Percentiles rank a stretch among this genome's conserved stretches.
These are phyloP conservation scores for Cinclus mexicanus DNA, from an alignment of 2,113 vertebrate genomes.

Conservation along the genomic window DNA sequence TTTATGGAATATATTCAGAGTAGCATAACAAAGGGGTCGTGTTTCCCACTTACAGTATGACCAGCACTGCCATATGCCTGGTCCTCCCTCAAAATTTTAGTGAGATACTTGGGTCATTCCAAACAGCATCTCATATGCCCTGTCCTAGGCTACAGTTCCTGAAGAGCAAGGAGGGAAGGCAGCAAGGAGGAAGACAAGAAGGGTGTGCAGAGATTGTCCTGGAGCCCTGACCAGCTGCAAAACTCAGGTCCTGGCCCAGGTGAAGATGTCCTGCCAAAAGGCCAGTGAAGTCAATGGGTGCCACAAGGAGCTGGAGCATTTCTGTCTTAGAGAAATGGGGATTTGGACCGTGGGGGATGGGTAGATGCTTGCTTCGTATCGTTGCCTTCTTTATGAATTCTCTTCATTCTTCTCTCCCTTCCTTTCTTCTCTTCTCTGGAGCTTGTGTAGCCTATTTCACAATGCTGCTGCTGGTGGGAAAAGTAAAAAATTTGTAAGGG, in stretches of 20 bases:
- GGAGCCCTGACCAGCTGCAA: not conserved
- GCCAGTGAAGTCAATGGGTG: not conserved
- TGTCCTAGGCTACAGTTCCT: not conserved
- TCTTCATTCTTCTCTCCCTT: not conserved
- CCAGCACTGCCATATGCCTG: not conserved
- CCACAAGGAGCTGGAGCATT: not conserved
- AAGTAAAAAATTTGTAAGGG: not conserved
- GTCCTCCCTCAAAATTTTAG: not conserved
- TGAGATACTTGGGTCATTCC: not conserved
- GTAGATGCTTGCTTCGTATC: fast-evolving
- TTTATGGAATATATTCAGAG: not conserved
- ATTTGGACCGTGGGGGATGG: fast-evolving
- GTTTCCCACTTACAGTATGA: not conserved
- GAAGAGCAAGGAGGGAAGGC: not conserved
- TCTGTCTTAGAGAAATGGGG: not conserved
- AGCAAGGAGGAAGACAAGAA: not conserved
- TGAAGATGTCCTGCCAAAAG: not conserved
- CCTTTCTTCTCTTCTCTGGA: not conserved
- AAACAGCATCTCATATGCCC: not conserved
- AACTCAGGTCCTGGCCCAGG: not conserved
- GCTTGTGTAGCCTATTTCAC: not conserved
- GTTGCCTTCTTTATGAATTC: not conserved
- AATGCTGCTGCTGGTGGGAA: not conserved
- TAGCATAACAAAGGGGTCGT: not conserved
- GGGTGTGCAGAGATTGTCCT: not conserved